Evolutionary conservation across 30 jellyfish, hydroid and myxozoan species (phyloP).

Genomic region (Cassiopea xamachana): DNA sequence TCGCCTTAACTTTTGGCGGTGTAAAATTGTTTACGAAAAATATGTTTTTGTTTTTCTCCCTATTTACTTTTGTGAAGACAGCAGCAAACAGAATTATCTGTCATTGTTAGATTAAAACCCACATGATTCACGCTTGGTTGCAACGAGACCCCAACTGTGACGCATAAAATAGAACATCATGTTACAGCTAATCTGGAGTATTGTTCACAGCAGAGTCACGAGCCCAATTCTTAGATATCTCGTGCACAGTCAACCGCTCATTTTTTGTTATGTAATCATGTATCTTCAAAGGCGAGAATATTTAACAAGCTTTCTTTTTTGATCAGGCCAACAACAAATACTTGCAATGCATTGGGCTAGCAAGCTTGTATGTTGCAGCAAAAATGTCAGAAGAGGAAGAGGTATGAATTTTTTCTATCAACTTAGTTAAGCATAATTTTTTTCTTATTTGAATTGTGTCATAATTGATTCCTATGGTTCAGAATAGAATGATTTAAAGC

Average conservation of each 20-base stretch:
- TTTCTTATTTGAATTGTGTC: neutral
- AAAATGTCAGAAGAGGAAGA: conserved; percentile 86
- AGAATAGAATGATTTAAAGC: no score
- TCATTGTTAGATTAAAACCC: no score
- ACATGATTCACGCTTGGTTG: no score
- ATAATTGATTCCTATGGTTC: no score
- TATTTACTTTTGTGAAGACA: no score
- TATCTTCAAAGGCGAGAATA: no score
- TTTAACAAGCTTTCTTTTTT: neutral
- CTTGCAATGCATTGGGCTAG: conserved; percentile 73
- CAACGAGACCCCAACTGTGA: neutral
- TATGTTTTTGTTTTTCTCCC: no score
- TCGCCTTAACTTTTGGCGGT: no score
- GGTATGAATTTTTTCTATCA: conserved; percentile 15
- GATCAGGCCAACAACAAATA: conserved; percentile 69
- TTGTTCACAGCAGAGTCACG: neutral
- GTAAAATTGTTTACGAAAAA: no score
- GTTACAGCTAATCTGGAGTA: neutral
- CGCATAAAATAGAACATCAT: neutral
- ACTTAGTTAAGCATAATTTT: neutral
- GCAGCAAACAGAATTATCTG: no score
- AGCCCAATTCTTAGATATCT: neutral
- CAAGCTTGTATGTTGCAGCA: conserved; percentile 82
- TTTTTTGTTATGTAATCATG: no score
- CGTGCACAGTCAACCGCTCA: no score